phyloP scores from a whole-genome alignment of 1,140 invertebrate species.

The Lepidurus apus region DNA sequence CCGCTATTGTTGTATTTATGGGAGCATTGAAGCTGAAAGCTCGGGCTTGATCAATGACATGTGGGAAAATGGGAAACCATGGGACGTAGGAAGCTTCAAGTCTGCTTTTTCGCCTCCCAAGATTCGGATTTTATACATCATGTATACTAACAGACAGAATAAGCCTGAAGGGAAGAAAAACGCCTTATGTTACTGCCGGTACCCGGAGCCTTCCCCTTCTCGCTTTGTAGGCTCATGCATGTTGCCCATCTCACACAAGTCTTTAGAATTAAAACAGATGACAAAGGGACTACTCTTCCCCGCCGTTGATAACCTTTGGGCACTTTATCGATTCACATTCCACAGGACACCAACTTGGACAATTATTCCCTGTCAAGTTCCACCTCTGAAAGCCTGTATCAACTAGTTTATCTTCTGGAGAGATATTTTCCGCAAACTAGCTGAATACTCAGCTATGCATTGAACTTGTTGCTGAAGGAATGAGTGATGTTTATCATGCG shows the following conservation, averaged over 20 bases:
- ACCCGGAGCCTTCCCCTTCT: neutral
- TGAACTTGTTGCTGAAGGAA: neutral
- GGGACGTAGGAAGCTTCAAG: neutral
- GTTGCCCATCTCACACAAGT: neutral
- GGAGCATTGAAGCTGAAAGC: neutral
- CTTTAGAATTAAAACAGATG: neutral
- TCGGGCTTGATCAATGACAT: neutral
- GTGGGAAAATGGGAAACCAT: neutral
- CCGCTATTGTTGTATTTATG: neutral
- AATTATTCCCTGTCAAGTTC: neutral
- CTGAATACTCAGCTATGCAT: neutral
- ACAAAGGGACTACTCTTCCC: neutral
- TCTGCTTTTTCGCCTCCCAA: neutral
- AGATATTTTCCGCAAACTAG: neutral
- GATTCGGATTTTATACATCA: neutral
- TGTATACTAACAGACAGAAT: neutral
- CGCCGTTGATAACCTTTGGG: neutral
- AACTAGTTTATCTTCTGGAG: neutral
- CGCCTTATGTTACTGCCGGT: neutral
- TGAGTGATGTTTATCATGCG: no score
- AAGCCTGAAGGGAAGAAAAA: neutral
- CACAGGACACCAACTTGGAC: neutral
- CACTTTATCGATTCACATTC: conserved; percentile 14
- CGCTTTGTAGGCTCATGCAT: neutral
- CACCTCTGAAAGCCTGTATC: neutral